Evolutionary conservation across 1,140 invertebrate genomes (phyloP).

Genomic region (Vanessa atalanta): DNA sequence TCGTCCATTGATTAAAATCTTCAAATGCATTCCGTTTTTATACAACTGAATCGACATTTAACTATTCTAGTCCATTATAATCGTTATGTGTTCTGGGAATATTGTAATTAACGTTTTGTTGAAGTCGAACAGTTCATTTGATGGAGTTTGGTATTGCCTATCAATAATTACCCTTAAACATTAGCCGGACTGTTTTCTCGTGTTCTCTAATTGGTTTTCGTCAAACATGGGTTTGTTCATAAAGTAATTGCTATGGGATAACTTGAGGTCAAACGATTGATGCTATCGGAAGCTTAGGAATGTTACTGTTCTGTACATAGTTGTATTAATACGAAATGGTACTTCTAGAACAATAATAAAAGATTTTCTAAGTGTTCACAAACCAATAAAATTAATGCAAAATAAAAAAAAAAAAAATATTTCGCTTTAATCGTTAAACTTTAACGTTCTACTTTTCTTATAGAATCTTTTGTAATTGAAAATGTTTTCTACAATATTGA

Average conservation of each 20-base stretch:
- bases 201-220: slow-evolving; percentile 46
- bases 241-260: slow-evolving; percentile 34
- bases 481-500: too few species aligned
- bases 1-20: not conserved
- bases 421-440: too few species aligned
- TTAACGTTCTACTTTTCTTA: too few species aligned
- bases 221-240: slow-evolving; percentile 22
- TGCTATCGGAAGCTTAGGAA: not conserved
- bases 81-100: not conserved
- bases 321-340: not conserved
- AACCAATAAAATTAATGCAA: too few species aligned
- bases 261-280: slow-evolving; percentile 5
- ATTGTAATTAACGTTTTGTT: slow-evolving; percentile 7
- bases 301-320: not conserved
- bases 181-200: slow-evolving; percentile 41
- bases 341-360: not conserved
- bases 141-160: slow-evolving; percentile 19
- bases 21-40: slow-evolving; percentile 4
- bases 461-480: too few species aligned
- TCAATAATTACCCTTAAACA: slow-evolving; percentile 51
- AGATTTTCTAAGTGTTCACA: too few species aligned
- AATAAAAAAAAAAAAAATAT: too few species aligned
- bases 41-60: not conserved
- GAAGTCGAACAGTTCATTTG: not conserved
- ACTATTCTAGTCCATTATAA: not conserved